These are phyloP conservation scores for Sarcophaga subvicina DNA, from an alignment of 2,888 invertebrate genomes.

Conservation along the genomic window DNA sequence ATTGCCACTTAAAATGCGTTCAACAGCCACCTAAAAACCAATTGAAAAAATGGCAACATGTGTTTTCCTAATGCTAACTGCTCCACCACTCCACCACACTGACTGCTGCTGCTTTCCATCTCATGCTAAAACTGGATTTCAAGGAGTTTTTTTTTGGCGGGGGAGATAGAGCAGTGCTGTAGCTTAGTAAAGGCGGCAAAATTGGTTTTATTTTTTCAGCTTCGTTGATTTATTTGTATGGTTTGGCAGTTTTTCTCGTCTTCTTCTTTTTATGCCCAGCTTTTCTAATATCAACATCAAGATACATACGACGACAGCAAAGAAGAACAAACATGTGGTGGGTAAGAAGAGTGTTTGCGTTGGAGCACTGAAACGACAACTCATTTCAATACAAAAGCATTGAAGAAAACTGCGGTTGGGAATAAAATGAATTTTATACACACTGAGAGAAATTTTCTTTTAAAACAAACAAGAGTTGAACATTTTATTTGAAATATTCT, in stretches of 20 bases:
- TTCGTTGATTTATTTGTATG: conserved; percentile 59
- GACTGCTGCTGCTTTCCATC: background rate
- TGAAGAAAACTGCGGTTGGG: conserved; percentile 36
- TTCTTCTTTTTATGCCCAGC: background rate
- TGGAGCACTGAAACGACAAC: conserved; percentile 25
- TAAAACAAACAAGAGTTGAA: too few relatives aligned
- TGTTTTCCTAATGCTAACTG: conserved; percentile 64
- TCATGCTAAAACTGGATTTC: background rate
- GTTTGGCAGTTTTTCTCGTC: conserved; percentile 24
- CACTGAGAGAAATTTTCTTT: too few relatives aligned
- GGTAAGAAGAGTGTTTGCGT: background rate
- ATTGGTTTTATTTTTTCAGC: conserved; percentile 52
- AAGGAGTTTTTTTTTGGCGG: background rate
- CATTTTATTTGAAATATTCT: too few relatives aligned
- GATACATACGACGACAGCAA: background rate
- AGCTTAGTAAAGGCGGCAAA: background rate
- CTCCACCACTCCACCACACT: background rate
- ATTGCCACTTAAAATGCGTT: conserved; percentile 82
- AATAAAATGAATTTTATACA: too few relatives aligned
- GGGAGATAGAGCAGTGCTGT: background rate
- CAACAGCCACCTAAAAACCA: conserved; percentile 81
- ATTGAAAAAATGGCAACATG: conserved; percentile 77
- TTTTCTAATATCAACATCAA: conserved; percentile 3
- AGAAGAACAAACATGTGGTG: background rate
- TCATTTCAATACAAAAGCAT: conserved; percentile 55